Evolutionary conservation across 2,113 vertebrate species (phyloP).

Genomic region (Ochotona princeps): DNA sequence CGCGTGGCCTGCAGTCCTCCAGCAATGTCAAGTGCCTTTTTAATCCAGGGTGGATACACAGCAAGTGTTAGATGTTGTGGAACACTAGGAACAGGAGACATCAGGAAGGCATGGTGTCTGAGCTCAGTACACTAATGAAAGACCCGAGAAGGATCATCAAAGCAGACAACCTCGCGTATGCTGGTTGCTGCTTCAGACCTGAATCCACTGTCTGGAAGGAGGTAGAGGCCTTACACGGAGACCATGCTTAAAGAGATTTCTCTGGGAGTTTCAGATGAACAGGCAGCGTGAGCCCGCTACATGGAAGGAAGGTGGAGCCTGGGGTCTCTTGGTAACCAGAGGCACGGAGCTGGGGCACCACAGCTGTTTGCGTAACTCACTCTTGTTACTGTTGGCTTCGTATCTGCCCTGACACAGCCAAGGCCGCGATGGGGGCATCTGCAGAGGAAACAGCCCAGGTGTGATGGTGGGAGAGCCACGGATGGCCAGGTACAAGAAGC

Average conservation of each 20-base stretch:
- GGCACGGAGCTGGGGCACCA: background rate
- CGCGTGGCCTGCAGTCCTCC: background rate
- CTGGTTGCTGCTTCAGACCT: background rate
- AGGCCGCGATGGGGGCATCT: background rate
- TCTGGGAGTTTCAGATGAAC: background rate
- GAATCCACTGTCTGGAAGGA: background rate
- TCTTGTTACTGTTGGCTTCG: background rate
- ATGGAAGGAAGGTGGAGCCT: background rate
- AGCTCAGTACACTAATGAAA: background rate
- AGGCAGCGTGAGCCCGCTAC: background rate
- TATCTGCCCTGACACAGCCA: background rate
- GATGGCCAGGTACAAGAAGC: background rate
- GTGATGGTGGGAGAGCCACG: background rate
- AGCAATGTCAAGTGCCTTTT: background rate
- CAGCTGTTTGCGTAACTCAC: background rate
- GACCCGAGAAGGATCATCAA: conserved; percentile 14
- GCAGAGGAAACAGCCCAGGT: background rate
- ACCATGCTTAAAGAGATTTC: background rate
- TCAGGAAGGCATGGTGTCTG: background rate
- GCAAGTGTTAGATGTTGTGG: background rate
- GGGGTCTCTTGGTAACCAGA: background rate
- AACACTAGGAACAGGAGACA: background rate
- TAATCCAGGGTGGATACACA: background rate
- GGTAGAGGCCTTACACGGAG: background rate
- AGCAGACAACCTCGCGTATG: background rate